These are phyloP conservation scores for Drepana falcataria DNA, from an alignment of 2,888 invertebrate species.

Conservation along the genomic window DNA sequence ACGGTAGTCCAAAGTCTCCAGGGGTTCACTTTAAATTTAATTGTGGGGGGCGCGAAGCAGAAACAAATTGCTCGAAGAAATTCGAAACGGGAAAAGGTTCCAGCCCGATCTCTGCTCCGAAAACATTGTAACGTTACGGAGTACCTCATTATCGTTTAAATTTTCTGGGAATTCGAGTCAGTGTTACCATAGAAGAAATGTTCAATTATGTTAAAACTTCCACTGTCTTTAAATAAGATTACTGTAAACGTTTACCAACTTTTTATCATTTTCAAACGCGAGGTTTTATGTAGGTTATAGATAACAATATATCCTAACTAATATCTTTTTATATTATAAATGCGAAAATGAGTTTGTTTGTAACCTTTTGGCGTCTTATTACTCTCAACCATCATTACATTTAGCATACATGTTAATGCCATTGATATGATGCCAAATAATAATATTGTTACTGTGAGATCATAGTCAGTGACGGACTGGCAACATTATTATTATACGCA, in stretches of 20 bases:
- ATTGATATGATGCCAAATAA: no score
- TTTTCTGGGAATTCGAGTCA: slow-evolving; percentile 4
- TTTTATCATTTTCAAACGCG: background rate
- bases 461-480: no score
- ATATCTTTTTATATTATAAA: no score
- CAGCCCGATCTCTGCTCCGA: slow-evolving; percentile 15
- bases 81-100: slow-evolving; percentile 33
- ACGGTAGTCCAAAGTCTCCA: slow-evolving; percentile 45
- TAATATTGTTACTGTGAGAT: no score
- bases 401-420: no score
- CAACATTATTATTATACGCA: no score
- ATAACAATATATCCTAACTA: no score
- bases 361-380: no score
- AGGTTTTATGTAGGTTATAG: no score
- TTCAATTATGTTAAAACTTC: background rate
- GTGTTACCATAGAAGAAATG: background rate
- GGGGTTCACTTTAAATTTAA: slow-evolving; percentile 62
- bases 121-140: slow-evolving; percentile 18
- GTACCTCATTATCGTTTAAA: slow-evolving; percentile 12
- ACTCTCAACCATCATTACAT: no score
- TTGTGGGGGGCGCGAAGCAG: slow-evolving; percentile 47
- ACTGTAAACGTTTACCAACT: background rate
- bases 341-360: no score
- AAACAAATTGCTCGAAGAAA: slow-evolving; percentile 54
- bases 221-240: background rate